These are phyloP conservation scores for Ardeotis arabs DNA, from an alignment of 2,113 vertebrate genomes.

Conservation along the genomic window DNA sequence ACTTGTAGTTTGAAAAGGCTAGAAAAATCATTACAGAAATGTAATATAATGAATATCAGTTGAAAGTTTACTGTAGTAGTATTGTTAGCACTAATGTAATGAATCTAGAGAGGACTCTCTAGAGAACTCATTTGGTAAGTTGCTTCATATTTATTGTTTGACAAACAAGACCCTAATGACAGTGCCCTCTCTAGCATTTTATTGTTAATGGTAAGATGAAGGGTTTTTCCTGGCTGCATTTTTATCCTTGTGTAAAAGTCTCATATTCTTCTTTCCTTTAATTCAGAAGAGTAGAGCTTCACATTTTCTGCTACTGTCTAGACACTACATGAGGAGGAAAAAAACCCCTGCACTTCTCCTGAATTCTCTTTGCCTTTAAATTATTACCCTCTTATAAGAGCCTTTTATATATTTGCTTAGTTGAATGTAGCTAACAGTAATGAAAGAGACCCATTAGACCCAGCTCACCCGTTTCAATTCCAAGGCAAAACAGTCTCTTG, in stretches of 20 bases:
- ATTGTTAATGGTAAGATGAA: neutral
- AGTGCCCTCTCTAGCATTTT: neutral
- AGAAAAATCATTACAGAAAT: conserved; percentile 11
- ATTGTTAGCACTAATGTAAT: neutral
- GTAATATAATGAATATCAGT: neutral
- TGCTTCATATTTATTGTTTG: conserved; percentile 25
- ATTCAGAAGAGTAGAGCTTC: neutral
- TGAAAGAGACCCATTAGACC: neutral
- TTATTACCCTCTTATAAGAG: neutral
- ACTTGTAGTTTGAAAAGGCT: neutral
- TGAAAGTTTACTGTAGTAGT: neutral
- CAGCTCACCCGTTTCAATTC: neutral
- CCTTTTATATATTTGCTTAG: neutral
- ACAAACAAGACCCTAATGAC: neutral
- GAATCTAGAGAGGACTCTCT: neutral
- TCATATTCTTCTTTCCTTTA: neutral
- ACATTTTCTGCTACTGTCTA: neutral
- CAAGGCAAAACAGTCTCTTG: neutral
- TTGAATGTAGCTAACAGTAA: neutral
- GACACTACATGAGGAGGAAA: neutral
- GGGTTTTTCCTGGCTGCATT: neutral
- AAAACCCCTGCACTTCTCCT: neutral
- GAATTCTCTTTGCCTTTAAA: neutral
- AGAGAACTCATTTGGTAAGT: conserved; percentile 7
- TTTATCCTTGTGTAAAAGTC: neutral